Evolutionary conservation across 2,113 vertebrate species (phyloP).

Genomic region (Atlantisia rogersi): DNA sequence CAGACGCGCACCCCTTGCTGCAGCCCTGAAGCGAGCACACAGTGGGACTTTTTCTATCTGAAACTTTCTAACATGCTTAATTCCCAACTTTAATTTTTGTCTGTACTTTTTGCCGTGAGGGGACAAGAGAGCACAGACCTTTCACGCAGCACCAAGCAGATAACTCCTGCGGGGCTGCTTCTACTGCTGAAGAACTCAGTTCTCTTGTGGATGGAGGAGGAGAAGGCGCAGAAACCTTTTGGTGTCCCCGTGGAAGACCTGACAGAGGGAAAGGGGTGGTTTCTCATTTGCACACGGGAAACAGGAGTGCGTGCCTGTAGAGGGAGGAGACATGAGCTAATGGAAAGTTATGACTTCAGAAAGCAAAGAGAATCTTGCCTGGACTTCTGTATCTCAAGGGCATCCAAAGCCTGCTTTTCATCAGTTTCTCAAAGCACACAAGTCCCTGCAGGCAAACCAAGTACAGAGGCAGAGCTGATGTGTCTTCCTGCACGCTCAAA

Average conservation of each 20-base stretch:
- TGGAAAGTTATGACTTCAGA: not conserved
- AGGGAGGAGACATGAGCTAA: not conserved
- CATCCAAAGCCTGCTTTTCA: not conserved
- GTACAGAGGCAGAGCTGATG: not conserved
- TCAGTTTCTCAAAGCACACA: not conserved
- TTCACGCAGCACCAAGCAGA: not conserved
- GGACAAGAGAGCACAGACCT: not conserved
- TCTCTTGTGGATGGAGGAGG: not conserved
- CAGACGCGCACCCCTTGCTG: not conserved
- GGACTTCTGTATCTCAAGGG: not conserved
- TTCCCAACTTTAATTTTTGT: not conserved
- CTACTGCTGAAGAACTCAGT: not conserved
- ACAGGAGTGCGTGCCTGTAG: not conserved
- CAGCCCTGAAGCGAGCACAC: not conserved
- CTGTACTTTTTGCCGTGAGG: not conserved
- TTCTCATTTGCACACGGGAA: not conserved
- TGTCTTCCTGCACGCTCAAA: not conserved
- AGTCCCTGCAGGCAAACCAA: not conserved
- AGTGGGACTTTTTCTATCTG: not conserved
- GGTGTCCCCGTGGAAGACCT: not conserved
- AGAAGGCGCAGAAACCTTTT: not conserved
- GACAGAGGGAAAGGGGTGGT: not conserved
- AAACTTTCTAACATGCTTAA: not conserved
- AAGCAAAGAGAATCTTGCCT: not conserved
- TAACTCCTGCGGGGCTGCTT: not conserved